Percentiles rank a stretch among this genome's conserved stretches.
These are phyloP conservation scores for Drosophila cracens DNA, from an alignment of 2,888 invertebrate species.

Conservation along the genomic window DNA sequence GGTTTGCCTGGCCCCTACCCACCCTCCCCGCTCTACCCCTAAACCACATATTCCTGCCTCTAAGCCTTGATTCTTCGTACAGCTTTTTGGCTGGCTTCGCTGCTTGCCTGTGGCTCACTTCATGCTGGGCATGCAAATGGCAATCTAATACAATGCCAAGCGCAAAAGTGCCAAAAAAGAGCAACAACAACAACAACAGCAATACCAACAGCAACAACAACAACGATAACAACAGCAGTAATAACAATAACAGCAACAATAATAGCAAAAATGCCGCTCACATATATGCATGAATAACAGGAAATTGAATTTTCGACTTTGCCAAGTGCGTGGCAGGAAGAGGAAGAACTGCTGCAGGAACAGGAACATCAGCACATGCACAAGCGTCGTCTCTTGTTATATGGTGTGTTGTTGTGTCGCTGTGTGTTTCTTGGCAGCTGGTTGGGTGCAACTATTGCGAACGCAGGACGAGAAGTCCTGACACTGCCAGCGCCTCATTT, in stretches of 20 bases:
- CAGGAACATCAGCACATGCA: conserved; percentile 53
- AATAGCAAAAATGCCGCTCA: conserved; percentile 59
- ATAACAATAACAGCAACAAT: conserved; percentile 10
- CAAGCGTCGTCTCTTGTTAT: conserved; percentile 34
- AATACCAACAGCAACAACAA: conserved; percentile 11
- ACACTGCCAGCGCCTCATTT: conserved; percentile 76
- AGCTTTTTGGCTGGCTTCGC: conserved; percentile 41
- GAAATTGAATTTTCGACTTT: conserved; percentile 82
- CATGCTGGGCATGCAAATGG: conserved; percentile 78
- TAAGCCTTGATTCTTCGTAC: conserved; percentile 12
- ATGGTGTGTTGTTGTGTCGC: conserved; percentile 20
- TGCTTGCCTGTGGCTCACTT: conserved; percentile 64
- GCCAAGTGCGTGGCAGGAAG: conserved; percentile 79
- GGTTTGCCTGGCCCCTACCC: conserved; percentile 50
- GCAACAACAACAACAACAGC: conserved; percentile 19
- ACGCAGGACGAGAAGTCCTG: conserved; percentile 65
- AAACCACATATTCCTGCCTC: neutral
- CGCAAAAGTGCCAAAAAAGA: conserved; percentile 67
- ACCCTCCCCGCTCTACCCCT: neutral
- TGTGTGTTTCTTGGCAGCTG: conserved; percentile 47
- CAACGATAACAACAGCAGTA: conserved; percentile 18
- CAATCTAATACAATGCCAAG: conserved; percentile 79
- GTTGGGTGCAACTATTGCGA: conserved; percentile 71
- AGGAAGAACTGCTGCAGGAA: conserved; percentile 59
- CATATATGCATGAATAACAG: conserved; percentile 77